A percentile compares a stretch with the other conserved stretches of the same genome.
Evolutionary conservation across 2,113 vertebrate genomes (phyloP).

Genomic region (Hyla sarda): DNA sequence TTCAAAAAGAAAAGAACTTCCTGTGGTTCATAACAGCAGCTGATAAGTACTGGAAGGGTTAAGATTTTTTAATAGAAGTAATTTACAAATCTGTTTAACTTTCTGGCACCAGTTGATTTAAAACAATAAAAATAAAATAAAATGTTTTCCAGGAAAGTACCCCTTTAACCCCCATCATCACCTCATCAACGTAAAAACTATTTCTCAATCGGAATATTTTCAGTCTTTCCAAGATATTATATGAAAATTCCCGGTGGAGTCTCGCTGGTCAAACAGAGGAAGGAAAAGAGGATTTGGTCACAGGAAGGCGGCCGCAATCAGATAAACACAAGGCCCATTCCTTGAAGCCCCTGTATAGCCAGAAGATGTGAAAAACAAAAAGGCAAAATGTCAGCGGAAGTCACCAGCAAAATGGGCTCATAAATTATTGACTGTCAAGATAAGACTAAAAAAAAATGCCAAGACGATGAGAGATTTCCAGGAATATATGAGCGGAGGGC

Average conservation of each 20-base stretch:
- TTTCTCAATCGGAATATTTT: background rate
- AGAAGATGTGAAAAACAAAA: background rate
- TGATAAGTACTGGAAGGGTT: too few relatives aligned
- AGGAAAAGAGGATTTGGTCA: constrained; percentile 52
- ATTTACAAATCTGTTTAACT: too few relatives aligned
- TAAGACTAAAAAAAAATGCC: background rate
- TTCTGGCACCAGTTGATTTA: too few relatives aligned
- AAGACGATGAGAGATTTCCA: background rate
- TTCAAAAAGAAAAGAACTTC: too few relatives aligned
- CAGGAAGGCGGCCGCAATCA: constrained; percentile 43
- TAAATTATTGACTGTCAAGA: background rate
- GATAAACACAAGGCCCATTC: constrained; percentile 36
- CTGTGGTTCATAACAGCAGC: too few relatives aligned
- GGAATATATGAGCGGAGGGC: background rate
- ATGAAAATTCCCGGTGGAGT: constrained; percentile 42
- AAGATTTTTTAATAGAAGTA: too few relatives aligned
- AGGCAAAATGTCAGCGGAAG: constrained; percentile 11
- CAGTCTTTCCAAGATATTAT: constrained; percentile 25
- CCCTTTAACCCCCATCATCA: too few relatives aligned
- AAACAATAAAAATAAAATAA: too few relatives aligned
- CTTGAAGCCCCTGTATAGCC: background rate
- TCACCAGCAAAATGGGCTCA: constrained; percentile 10
- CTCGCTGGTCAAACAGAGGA: constrained; percentile 35
- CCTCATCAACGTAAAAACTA: background rate
- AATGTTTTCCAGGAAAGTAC: too few relatives aligned